Conservation (phyloP, 1,140 invertebrate genomes). For the Brachionus koreanus region DNA sequence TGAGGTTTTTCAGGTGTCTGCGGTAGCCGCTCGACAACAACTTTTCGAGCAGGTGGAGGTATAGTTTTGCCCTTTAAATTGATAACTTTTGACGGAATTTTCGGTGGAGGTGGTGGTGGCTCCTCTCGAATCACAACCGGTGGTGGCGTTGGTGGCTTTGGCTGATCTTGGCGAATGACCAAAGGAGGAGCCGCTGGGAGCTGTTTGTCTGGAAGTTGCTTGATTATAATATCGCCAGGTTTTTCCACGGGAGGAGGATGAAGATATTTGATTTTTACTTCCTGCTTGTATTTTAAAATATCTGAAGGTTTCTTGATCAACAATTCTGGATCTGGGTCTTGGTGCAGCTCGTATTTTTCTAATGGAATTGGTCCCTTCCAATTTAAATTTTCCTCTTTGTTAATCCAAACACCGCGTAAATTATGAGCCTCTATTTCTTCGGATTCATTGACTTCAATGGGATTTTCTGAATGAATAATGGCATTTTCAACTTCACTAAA, state of each 20-base stretch:
- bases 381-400: conserved; percentile 9
- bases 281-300: background rate
- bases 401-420: background rate
- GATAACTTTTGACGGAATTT: conserved; percentile 20
- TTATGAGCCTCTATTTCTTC: background rate
- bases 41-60: conserved; percentile 39
- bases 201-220: conserved; percentile 1
- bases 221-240: conserved; percentile 20
- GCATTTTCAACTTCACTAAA: conserved; percentile 18
- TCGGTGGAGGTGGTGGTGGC: conserved; percentile 34
- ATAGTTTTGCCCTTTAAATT: conserved; percentile 6
- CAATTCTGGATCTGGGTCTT: conserved; percentile 31
- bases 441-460: background rate
- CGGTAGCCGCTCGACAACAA: conserved; percentile 39
- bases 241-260: background rate
- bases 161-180: conserved; percentile 2
- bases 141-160: background rate
- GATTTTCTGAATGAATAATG: background rate
- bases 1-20: conserved; percentile 21
- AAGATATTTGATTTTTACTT: conserved; percentile 34
- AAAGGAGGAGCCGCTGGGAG: background rate
- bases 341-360: conserved; percentile 15
- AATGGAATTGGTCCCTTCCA: conserved; percentile 14
- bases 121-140: conserved; percentile 10
- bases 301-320: conserved; percentile 33